Percentiles rank a stretch among this genome's conserved stretches.
Conservation (phyloP, 1,140 invertebrate genomes). For the Coelopa frigida region DNA sequence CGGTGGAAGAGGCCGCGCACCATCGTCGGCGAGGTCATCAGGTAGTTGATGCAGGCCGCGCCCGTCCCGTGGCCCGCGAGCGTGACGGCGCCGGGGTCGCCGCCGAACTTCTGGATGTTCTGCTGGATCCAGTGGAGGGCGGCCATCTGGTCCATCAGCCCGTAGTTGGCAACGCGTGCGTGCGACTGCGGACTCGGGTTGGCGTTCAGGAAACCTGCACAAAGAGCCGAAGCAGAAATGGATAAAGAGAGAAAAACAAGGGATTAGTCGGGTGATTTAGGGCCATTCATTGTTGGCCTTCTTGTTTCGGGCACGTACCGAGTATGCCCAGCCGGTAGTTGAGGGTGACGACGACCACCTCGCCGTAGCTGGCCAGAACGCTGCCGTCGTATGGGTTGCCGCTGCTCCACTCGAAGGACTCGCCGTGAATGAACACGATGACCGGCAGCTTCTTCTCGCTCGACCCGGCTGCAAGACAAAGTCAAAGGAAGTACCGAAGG, state of each 20-base stretch:
- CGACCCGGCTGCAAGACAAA: conserved; percentile 47
- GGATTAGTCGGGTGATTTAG: conserved; percentile 2
- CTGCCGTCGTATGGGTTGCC: conserved; percentile 93
- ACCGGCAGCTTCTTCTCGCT: conserved; percentile 69
- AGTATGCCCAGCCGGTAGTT: conserved; percentile 95
- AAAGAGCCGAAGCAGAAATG: neutral
- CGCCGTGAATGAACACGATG: conserved; percentile 88
- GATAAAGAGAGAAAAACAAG: neutral
- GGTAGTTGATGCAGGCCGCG: conserved; percentile 89
- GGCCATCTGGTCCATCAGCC: conserved; percentile 88
- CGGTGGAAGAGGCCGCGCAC: conserved; percentile 84
- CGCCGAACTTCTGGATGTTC: conserved; percentile 83
- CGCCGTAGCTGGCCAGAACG: conserved; percentile 81
- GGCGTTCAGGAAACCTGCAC: conserved; percentile 73
- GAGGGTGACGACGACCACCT: conserved; percentile 89
- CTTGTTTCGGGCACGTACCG: conserved; percentile 42
- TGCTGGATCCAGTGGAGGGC: conserved; percentile 87
- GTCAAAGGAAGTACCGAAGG: no score
- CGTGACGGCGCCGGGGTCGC: conserved; percentile 82
- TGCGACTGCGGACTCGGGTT: conserved; percentile 71
- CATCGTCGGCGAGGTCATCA: conserved; percentile 89
- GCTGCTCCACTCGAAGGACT: conserved; percentile 90
- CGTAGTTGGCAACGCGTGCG: conserved; percentile 84
- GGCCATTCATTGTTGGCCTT: conserved; percentile 1
- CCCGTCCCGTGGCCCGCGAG: conserved; percentile 90